Conservation (phyloP, 2,797 vertebrate species). For the Gallinago stenura region DNA sequence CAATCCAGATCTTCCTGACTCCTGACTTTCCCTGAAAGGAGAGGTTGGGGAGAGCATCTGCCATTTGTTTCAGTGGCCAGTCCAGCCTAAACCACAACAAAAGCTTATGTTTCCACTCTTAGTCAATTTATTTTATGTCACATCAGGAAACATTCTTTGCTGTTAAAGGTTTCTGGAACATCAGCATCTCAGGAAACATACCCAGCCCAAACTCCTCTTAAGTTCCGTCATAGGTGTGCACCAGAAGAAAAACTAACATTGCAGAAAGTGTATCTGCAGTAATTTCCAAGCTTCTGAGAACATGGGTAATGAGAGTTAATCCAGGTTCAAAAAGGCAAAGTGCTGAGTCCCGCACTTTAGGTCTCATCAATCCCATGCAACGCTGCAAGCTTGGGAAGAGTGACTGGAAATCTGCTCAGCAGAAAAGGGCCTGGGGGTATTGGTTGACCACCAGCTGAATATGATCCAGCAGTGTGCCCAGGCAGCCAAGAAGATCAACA, state of each 20-base stretch:
- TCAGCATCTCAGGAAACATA: neutral
- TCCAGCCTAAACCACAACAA: neutral
- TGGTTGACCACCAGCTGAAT: neutral
- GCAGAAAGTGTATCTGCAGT: neutral
- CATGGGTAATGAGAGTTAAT: neutral
- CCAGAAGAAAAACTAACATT: neutral
- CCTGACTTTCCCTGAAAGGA: neutral
- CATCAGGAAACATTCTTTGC: neutral
- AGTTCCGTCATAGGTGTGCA: neutral
- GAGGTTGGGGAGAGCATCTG: neutral
- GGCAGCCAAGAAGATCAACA: neutral
- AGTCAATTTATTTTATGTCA: neutral
- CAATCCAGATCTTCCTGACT: too few species aligned
- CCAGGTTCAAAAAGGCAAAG: neutral
- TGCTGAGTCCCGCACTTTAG: neutral
- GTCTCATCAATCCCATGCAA: neutral
- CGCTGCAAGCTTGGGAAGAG: neutral
- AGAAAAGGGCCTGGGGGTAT: neutral
- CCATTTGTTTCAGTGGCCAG: neutral
- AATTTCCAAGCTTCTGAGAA: neutral
- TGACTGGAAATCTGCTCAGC: neutral
- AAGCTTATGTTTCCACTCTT: neutral
- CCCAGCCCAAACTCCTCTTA: neutral
- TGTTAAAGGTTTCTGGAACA: neutral
- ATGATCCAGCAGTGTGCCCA: neutral